These are phyloP conservation scores for Scleropages formosus DNA, from an alignment of 2,797 vertebrate genomes.

Conservation along the genomic window DNA sequence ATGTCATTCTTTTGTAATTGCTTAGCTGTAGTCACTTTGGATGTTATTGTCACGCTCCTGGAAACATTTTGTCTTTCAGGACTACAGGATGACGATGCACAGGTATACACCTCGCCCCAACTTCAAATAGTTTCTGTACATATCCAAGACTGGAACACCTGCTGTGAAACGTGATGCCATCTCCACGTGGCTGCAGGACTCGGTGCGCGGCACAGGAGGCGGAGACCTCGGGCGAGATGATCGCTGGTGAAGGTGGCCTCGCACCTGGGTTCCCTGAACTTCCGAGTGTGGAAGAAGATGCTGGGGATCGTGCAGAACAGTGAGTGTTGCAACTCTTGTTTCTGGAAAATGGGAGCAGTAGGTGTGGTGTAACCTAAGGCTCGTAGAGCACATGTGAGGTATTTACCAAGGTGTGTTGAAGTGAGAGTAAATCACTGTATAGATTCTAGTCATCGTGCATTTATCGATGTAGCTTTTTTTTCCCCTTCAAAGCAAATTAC, in stretches of 20 bases:
- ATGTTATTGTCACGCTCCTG: background rate
- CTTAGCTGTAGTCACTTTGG: too few species aligned
- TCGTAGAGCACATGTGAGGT: too few species aligned
- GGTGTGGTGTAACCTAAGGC: too few species aligned
- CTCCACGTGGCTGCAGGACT: slow-evolving; percentile 39
- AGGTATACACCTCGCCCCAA: slow-evolving; percentile 49
- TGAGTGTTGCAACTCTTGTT: slow-evolving; percentile 45
- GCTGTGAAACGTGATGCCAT: background rate
- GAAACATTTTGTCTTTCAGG: slow-evolving; percentile 47
- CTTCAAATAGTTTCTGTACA: background rate
- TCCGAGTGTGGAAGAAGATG: slow-evolving; percentile 64
- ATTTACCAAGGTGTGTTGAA: too few species aligned
- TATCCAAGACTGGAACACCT: background rate
- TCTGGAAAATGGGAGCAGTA: background rate
- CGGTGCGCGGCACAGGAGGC: slow-evolving; percentile 33
- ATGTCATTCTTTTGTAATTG: background rate
- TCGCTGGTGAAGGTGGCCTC: slow-evolving; percentile 60
- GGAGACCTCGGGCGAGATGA: slow-evolving; percentile 40
- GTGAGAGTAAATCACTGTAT: too few species aligned
- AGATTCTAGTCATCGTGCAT: too few species aligned
- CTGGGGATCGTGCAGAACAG: slow-evolving; percentile 54
- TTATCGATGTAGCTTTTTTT: too few species aligned
- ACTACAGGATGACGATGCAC: slow-evolving; percentile 46
- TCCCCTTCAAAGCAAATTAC: too few species aligned
- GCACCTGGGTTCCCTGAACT: slow-evolving; percentile 58